Evolutionary conservation across 2,113 vertebrate genomes (phyloP).

Genomic region (Numida meleagris): DNA sequence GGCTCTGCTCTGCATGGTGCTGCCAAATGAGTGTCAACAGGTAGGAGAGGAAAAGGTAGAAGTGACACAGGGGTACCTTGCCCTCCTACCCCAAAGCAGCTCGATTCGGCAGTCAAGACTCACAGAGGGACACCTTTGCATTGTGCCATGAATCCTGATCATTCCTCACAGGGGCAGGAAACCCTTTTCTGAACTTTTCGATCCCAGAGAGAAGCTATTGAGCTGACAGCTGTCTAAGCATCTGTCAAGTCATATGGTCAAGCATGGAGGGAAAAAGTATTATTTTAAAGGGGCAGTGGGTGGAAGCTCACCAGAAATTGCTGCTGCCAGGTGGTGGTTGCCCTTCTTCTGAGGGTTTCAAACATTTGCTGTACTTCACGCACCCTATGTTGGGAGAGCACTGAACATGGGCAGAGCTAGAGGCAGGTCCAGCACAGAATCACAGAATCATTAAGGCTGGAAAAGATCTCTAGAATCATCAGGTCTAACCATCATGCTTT

Average conservation of each 20-base stretch:
- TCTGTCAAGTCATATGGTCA: background rate
- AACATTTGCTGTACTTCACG: fast-evolving
- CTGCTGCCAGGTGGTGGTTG: fast-evolving
- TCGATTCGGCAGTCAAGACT: fast-evolving
- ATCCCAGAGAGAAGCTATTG: background rate
- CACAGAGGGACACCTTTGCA: background rate
- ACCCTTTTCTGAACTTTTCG: background rate
- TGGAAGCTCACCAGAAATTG: fast-evolving
- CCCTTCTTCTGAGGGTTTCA: background rate
- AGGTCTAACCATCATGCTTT: background rate
- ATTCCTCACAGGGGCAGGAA: fast-evolving
- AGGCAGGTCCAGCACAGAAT: background rate
- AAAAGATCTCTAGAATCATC: too few relatives aligned
- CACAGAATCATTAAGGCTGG: too few relatives aligned
- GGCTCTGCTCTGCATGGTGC: background rate
- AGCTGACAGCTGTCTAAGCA: background rate
- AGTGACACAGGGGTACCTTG: fast-evolving
- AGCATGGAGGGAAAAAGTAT: background rate
- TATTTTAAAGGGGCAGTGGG: background rate
- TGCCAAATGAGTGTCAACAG: fast-evolving
- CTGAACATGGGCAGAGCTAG: fast-evolving
- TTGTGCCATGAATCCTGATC: fast-evolving
- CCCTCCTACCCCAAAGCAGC: background rate
- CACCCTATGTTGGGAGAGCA: fast-evolving
- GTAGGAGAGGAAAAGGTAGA: background rate